A percentile compares a stretch with the other conserved stretches of the same genome.
Conservation (phyloP, 1,140 invertebrate species). For the Drosophila lacertosa region DNA sequence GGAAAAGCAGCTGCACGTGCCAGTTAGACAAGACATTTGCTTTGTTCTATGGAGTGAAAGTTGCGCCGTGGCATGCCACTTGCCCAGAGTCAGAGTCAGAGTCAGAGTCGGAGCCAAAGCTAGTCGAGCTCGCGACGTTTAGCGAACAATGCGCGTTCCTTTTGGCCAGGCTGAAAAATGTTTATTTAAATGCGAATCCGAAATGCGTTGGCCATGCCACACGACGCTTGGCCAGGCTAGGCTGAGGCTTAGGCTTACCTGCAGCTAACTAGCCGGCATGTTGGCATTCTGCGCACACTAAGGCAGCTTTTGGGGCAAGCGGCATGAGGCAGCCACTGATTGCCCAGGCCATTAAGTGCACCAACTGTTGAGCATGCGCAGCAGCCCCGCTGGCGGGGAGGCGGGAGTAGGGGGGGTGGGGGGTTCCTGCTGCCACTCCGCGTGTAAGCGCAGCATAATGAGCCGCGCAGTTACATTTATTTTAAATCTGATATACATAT, state of each 20-base stretch:
- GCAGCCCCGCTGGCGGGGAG: constrained; percentile 2
- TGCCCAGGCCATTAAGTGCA: constrained; percentile 79
- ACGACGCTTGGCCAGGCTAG: not conserved
- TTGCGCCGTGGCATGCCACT: constrained; percentile 41
- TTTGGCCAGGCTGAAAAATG: constrained; percentile 62
- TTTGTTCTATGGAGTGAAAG: constrained; percentile 74
- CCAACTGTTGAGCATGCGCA: constrained; percentile 78
- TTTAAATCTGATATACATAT: constrained; percentile 83
- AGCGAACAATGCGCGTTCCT: constrained; percentile 62
- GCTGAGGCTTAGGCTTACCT: not conserved
- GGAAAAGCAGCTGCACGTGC: constrained; percentile 51
- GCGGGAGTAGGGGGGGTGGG: not conserved
- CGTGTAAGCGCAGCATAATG: constrained; percentile 80
- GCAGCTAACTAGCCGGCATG: constrained; percentile 68
- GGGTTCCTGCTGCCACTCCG: constrained; percentile 18
- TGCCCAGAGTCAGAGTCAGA: constrained; percentile 2
- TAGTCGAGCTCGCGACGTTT: constrained; percentile 26
- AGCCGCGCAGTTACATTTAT: constrained; percentile 83
- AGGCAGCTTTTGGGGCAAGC: constrained; percentile 4
- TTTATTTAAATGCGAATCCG: constrained; percentile 77
- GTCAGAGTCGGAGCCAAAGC: not conserved
- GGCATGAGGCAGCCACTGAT: constrained; percentile 57
- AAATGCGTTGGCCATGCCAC: constrained; percentile 64
- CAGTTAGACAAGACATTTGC: constrained; percentile 62
- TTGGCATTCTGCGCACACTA: constrained; percentile 40